Evolutionary conservation across 1,140 invertebrate species (phyloP), one percentile per base, ranked within the genome.

Genomic region (Drosophila varians): DNA sequence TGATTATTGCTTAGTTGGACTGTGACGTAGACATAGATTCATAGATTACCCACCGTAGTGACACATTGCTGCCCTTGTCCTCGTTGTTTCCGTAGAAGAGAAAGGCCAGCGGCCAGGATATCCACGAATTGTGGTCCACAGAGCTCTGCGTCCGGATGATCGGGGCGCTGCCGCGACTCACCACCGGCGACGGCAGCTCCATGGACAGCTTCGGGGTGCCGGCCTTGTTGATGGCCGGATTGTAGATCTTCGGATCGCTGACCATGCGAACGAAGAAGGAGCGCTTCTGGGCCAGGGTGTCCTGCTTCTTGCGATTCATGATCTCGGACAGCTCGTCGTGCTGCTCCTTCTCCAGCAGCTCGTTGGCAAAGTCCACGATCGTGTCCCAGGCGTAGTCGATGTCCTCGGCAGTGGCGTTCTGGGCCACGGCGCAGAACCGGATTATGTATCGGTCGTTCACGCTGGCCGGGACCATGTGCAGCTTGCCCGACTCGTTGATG

Each of bases 261-360:
- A 97, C 98, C 98, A 99, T 99, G 12, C 97, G 95, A 46, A 99
- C 97, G 92, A 99, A 99, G 92, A 98, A 97, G 19, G 97, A 98
- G 23, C 98, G 93, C 91, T 98, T 97, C 92, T 98, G 96, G 5
- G 96, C 95, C 72, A 98, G 91, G 11, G 95, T 96, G 38, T 96
- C 94, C 60, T 91, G 74, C 55, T 92, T 93, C 86, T 95, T 96
- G 48, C 94, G 93, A 70, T 94, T 93, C 18, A 93, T 90, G 47
- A 95, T 93, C 54, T 95, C 94, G 34, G 93, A 93, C 0, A 95
- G 91, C 75, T 95, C 94, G 54, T 95, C 95, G 74, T 94, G 93
- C 51, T 94, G 92, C 76, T 95, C 94, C 93, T 94, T 91, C 91
- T 97, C 96, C 23, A 96, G 82, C 36, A 98, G 92, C 77, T 98